A percentile compares a stretch with the other conserved stretches of the same genome.
phyloP scores from a whole-genome alignment of 2,797 vertebrate species.

The Eleutherodactylus coqui region DNA sequence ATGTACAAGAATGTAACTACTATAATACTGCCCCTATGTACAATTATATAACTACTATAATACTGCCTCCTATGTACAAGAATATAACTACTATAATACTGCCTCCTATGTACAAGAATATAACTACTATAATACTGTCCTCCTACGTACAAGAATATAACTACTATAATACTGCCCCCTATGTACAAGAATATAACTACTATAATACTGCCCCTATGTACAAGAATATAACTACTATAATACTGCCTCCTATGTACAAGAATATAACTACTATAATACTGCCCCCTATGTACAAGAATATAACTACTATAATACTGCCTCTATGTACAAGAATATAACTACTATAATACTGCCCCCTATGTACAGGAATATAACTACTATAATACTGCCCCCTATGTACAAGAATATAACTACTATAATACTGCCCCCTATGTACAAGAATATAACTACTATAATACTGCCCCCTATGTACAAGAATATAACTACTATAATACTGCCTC shows the following conservation, averaged over 20 bases:
- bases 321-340: slow-evolving; percentile 18
- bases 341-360: slow-evolving; percentile 6
- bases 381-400: neutral
- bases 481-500: slow-evolving; percentile 3
- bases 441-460: neutral
- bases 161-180: neutral
- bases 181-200: slow-evolving; percentile 15
- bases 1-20: no score
- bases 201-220: neutral
- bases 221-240: slow-evolving; percentile 7
- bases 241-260: neutral
- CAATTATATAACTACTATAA: no score
- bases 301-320: slow-evolving; percentile 5
- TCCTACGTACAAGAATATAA: neutral
- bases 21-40: no score
- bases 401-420: slow-evolving; percentile 11
- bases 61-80: slow-evolving; percentile 7
- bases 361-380: slow-evolving; percentile 15
- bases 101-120: neutral
- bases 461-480: slow-evolving; percentile 2
- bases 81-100: slow-evolving; percentile 29
- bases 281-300: neutral
- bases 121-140: slow-evolving; percentile 6
- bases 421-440: neutral
- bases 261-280: slow-evolving; percentile 12